Evolutionary conservation across 2,113 vertebrate genomes (phyloP).

Genomic region (Physeter macrocephalus): DNA sequence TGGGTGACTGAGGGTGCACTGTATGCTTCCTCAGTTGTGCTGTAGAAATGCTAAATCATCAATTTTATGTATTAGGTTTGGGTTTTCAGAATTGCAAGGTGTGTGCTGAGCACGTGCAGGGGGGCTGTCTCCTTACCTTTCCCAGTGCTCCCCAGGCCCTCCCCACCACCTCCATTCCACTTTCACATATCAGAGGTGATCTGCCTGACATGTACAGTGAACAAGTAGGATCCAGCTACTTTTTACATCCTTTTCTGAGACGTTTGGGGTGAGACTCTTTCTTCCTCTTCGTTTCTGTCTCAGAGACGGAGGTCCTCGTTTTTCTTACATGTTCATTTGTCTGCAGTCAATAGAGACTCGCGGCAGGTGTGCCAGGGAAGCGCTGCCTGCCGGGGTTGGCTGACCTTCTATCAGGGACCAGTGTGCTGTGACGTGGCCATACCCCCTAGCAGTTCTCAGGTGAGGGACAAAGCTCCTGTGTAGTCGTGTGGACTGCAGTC

Average conservation of each 20-base stretch:
- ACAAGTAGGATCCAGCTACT: neutral
- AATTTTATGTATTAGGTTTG: neutral
- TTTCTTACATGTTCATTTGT: neutral
- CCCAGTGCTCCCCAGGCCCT: no score
- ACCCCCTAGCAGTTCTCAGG: neutral
- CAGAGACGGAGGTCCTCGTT: neutral
- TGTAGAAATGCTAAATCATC: conserved; percentile 4
- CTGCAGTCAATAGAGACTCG: neutral
- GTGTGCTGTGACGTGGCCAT: accelerated
- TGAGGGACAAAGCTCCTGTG: neutral
- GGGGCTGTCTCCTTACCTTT: neutral
- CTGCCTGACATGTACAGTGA: neutral
- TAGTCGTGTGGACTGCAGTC: neutral
- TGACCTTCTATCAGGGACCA: no score
- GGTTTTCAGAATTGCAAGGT: neutral
- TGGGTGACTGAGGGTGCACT: neutral
- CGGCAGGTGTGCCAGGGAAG: neutral
- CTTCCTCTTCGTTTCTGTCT: neutral
- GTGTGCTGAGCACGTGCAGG: neutral
- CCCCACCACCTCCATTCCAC: accelerated
- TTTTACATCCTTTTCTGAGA: neutral
- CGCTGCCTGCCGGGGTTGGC: neutral
- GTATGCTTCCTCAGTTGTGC: neutral
- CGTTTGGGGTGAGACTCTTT: neutral
- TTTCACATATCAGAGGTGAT: neutral